Conservation (phyloP, 2,888 invertebrate genomes). For the Drosophila atripex region DNA sequence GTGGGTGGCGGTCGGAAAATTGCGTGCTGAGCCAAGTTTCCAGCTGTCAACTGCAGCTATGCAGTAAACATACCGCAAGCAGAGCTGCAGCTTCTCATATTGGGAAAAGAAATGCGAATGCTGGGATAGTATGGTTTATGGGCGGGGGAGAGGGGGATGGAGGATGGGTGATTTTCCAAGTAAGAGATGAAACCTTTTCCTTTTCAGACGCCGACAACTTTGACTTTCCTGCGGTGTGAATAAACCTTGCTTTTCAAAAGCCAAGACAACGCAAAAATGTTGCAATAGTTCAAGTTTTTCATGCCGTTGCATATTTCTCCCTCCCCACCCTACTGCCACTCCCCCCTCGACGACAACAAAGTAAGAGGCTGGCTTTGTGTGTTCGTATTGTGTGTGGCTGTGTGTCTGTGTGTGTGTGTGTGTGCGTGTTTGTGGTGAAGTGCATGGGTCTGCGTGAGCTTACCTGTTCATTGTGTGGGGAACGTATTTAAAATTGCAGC, state of each 20-base stretch:
- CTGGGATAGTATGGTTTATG: constrained; percentile 21
- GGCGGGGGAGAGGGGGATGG: constrained; percentile 19
- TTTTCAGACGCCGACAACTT: constrained; percentile 50
- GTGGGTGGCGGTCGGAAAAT: constrained; percentile 8
- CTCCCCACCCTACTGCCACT: neutral
- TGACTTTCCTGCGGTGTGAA: constrained; percentile 70
- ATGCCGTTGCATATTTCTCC: constrained; percentile 69
- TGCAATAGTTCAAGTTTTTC: constrained; percentile 78
- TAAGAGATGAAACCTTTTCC: constrained; percentile 49
- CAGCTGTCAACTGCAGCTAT: constrained; percentile 47
- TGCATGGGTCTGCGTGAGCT: constrained; percentile 59
- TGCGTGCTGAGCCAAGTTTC: constrained; percentile 46
- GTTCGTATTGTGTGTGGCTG: constrained; percentile 8
- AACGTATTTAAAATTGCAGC: constrained; percentile 73
- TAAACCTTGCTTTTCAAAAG: constrained; percentile 60
- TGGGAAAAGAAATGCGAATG: constrained; percentile 29
- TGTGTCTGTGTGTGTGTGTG: constrained; percentile 15
- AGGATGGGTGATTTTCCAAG: constrained; percentile 24
- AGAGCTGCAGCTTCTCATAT: constrained; percentile 22
- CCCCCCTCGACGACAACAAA: constrained; percentile 44
- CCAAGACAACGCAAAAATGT: constrained; percentile 54
- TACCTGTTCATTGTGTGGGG: constrained; percentile 76
- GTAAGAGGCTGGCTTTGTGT: constrained; percentile 49
- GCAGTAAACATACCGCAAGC: constrained; percentile 41
- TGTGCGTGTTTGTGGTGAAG: constrained; percentile 20